phyloP scores from a whole-genome alignment of 2,888 invertebrate species.

The Maniola hyperantus region DNA sequence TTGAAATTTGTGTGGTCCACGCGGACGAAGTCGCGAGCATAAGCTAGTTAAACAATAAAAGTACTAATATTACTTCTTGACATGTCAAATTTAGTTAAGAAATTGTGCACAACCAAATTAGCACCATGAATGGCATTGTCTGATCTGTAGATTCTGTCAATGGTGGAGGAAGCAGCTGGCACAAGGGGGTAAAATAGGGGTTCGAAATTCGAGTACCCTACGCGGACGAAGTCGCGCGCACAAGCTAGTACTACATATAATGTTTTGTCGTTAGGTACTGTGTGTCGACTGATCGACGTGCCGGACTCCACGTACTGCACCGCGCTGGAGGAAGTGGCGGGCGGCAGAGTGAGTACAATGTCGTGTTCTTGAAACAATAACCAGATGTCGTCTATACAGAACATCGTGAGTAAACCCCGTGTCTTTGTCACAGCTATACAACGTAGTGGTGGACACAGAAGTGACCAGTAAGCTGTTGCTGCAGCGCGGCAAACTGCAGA shows the following conservation, averaged over 20 bases:
- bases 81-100: no score
- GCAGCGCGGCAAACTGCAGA: slow-evolving; percentile 89
- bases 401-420: no score
- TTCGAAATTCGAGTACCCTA: no score
- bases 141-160: slow-evolving; percentile 88
- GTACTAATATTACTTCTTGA: no score
- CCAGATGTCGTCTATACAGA: no score
- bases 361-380: no score
- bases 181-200: no score
- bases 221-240: no score
- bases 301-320: slow-evolving; percentile 86
- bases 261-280: slow-evolving; percentile 86
- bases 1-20: no score
- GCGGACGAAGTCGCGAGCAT: no score
- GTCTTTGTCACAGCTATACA: slow-evolving; percentile 95
- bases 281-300: slow-evolving; percentile 90
- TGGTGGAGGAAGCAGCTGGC: slow-evolving; percentile 99
- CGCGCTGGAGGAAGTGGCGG: slow-evolving; percentile 93
- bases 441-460: slow-evolving; percentile 95
- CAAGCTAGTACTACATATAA: no score
- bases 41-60: no score
- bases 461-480: slow-evolving; percentile 92
- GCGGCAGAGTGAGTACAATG: slow-evolving; percentile 88
- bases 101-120: neutral
- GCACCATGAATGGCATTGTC: neutral